Base-by-base conservation (phyloP, 2,888 invertebrate species). In the Caenorhabditis uteleia region DNA sequence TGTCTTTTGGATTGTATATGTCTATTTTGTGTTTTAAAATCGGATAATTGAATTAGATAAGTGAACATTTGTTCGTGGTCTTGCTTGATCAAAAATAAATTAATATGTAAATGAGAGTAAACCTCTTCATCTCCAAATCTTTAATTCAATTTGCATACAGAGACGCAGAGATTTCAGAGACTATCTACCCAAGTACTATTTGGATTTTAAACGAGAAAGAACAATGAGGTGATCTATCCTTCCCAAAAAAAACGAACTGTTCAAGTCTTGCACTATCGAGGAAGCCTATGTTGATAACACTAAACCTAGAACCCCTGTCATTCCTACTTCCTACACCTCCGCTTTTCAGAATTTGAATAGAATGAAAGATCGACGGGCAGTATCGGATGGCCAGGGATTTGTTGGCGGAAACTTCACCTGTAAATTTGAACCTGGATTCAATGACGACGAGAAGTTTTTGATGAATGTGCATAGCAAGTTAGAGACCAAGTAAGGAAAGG, bases 201-300 rank as follows among this genome's bases (percentile, higher is more conserved):
- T 87, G 84, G 84, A 82, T 87, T 78, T 87, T 87, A 0, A 81
- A 82, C 0, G 82, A 84, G 33, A 87, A 84, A 10, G 85, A 85
- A 5, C 87, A 87, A 67, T 74, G 86, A 31, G 87, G 87, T 14
- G 83, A 85, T 7, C 2, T 86, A 86, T 73, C 87, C 87, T 1
- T 80, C 87, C 8, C n/a, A n/a, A n/a, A n/a, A 85, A 83, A 53
- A 82, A 85, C 83, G 81, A 77, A 72, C 50, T 81, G 8, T 77
- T 69, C 57, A 69, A 59, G 27, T 40, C 55, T 10, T 51, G 69
- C 39, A 83, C 75, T 27, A 62, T 72, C 46, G 57, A 65, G 8
- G 61, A 72, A 48, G 72, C 75, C 1, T 70, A 73, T 42, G 62
- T 64, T 26, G 59, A 45, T 7, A 62, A 67, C 7, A 43, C 68